These are phyloP conservation scores for Nothobranchius furzeri DNA, from an alignment of 2,113 vertebrate genomes.

Conservation along the genomic window DNA sequence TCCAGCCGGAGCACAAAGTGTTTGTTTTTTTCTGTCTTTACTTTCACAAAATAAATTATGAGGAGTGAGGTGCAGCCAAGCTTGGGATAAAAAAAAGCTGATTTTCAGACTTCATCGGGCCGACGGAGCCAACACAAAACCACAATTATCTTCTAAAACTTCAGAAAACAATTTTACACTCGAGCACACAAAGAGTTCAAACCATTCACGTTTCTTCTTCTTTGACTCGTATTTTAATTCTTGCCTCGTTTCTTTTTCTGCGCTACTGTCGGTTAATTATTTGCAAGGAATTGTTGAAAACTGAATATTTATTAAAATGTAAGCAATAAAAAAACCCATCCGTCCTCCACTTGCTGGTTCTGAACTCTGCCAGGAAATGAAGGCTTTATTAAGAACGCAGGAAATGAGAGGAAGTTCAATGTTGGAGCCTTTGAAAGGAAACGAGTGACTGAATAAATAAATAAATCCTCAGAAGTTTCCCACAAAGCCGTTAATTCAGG, in stretches of 20 bases:
- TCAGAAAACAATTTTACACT: conserved; percentile 2
- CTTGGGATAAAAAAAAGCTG: background rate
- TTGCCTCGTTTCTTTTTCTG: background rate
- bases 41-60: conserved; percentile 16
- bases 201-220: background rate
- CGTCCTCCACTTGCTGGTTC: background rate
- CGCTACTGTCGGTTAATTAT: conserved; percentile 8
- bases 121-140: background rate
- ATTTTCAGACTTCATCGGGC: background rate
- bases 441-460: too few relatives aligned
- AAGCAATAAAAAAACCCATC: conserved; percentile 3
- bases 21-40: background rate
- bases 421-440: too few relatives aligned
- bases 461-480: too few relatives aligned
- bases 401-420: too few relatives aligned
- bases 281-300: background rate
- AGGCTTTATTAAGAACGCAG: too few relatives aligned
- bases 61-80: background rate
- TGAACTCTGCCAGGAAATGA: background rate
- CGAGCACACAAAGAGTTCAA: background rate
- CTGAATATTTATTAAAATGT: conserved; percentile 8
- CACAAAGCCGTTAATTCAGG: too few relatives aligned
- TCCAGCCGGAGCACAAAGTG: background rate
- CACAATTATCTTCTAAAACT: background rate
- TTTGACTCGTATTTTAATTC: conserved; percentile 1